Base-by-base conservation (phyloP, 2,113 vertebrate species). In the Amia ocellicauda region DNA sequence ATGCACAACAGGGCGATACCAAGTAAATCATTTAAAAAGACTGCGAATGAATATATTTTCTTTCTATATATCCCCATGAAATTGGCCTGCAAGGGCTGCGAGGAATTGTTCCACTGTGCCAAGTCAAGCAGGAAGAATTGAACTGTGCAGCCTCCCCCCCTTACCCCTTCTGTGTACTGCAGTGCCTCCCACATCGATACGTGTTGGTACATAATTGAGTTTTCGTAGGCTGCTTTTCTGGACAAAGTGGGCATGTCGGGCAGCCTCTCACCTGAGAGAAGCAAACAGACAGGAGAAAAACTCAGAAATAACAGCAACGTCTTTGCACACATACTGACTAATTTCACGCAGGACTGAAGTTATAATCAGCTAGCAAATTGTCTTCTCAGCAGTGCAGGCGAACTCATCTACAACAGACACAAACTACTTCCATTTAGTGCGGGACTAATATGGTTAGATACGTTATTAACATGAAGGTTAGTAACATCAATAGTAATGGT, bases 141-240 rank as follows among this genome's bases (percentile, higher is more conserved):
- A 16, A 4, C 7, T 16, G 20, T 26, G 3, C 2, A n/a, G 28
- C 8, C 8, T 29, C 16, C n/a, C 22, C 9, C n/a, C 63, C 63
- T 76, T 77, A 95, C 93, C 83, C 87, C 78, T 20, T 83, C 62
- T 17, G 82, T 66, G 64, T 83, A 76, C 0, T 81, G 77, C 60
- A 95, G 60, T 67, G 83, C 80, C 0, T 96, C 92, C 96, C 95
- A 96, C 56, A 98, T 78, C 0, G 93, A 87, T 72, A 98, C 65
- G 66, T 91, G 88, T 1, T 90, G 84, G 53, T 84, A 77, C 52
- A 91, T 61, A 23, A 66, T 54, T 40, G 76, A 62, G 4, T 81
- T 55, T 24, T 71, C 57, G 36, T 88, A 85, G 2, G 40, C 71
- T 63, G 55, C 69, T 51, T 70, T 83, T 36, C 62, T 50, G n/a